Conservation (phyloP, 1,140 invertebrate genomes). For the fruit fly (Drosophila melanogaster) region Release_6_plus_ISO1_MT NC_004354.4:12838501-12839000, state of each 20-base stretch:
- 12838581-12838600: background rate
- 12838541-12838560: background rate
- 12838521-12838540: background rate
- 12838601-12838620: background rate
- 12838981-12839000: conserved; percentile 49
- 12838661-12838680: conserved; percentile 41
- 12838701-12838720: conserved; percentile 72
- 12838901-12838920: conserved; percentile 52
- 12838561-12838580: conserved; percentile 1
- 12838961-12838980: conserved; percentile 10
- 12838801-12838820: background rate
- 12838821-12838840: background rate
- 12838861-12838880: conserved; percentile 16
- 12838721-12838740: conserved; percentile 80
- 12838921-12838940: conserved; percentile 30
- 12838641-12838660: background rate
- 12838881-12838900: conserved; percentile 1
- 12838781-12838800: background rate
- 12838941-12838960: conserved; percentile 10
- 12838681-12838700: conserved; percentile 75
- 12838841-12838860: background rate
- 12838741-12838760: conserved; percentile 71
- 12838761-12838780: conserved; percentile 75
- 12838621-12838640: background rate
- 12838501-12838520: too few relatives aligned